A percentile compares a stretch with the other conserved stretches of the same genome.
These are phyloP conservation scores for Gambusia yucatana DNA, from an alignment of 2,797 vertebrate species.

Conservation along the genomic window DNA sequence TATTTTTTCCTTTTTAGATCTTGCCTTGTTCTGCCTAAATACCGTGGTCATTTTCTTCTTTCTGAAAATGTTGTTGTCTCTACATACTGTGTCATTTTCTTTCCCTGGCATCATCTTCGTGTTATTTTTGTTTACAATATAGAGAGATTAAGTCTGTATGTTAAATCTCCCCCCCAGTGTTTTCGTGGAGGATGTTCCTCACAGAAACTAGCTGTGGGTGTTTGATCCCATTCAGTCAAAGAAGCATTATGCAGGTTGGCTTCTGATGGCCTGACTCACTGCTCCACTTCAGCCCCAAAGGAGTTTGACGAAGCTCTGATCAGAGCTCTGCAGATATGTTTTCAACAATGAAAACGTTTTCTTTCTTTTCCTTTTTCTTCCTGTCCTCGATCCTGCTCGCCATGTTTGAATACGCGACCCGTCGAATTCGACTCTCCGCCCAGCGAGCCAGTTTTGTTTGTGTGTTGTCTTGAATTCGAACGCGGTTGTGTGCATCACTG, in stretches of 20 bases:
- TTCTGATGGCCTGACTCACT: slow-evolving; percentile 8
- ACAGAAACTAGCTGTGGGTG: neutral
- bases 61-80: neutral
- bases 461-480: neutral
- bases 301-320: neutral
- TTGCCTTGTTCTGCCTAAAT: slow-evolving; percentile 1
- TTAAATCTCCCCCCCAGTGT: neutral
- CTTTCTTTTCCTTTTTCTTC: neutral
- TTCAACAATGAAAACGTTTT: neutral
- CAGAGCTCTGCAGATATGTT: neutral
- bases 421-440: slow-evolving; percentile 3
- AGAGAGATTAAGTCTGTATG: neutral
- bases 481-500: slow-evolving; percentile 18
- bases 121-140: neutral
- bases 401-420: neutral
- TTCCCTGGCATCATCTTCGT: neutral
- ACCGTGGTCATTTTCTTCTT: neutral
- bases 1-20: neutral
- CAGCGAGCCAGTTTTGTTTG: slow-evolving; percentile 27
- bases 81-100: neutral
- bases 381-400: neutral
- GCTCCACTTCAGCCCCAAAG: neutral
- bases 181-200: neutral
- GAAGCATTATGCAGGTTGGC: slow-evolving; percentile 1
- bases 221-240: slow-evolving; percentile 19